Evolutionary conservation across 2,797 vertebrate species (phyloP).

Genomic region (Petrocephalus schoutedeni): DNA sequence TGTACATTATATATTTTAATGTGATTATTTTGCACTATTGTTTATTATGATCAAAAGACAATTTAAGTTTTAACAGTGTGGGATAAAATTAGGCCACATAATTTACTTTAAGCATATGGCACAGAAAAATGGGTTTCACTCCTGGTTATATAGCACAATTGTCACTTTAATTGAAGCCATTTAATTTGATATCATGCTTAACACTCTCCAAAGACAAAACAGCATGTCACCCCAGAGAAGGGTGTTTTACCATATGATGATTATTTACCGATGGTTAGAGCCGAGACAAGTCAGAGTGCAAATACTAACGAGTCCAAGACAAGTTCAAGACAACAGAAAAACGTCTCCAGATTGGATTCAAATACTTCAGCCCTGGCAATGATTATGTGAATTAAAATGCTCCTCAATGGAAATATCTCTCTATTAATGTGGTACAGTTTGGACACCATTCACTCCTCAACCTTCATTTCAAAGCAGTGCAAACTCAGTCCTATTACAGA

Average conservation of each 20-base stretch:
- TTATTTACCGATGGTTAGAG: neutral
- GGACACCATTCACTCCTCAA: neutral
- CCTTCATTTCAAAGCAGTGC: neutral
- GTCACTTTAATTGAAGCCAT: neutral
- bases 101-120: neutral
- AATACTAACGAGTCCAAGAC: neutral
- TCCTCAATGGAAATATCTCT: neutral
- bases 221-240: neutral
- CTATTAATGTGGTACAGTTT: neutral
- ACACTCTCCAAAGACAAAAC: neutral
- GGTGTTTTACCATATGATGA: neutral
- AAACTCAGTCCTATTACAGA: neutral
- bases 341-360: neutral
- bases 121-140: too few species aligned
- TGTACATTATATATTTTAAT: neutral
- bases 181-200: neutral
- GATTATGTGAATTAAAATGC: neutral
- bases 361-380: neutral
- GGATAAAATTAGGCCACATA: neutral
- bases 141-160: too few species aligned
- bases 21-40: neutral
- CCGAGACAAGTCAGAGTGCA: neutral
- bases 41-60: neutral
- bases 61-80: neutral
- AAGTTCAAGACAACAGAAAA: neutral